Conservation (phyloP, 2,113 vertebrate species). For the Ameiurus melas region DNA sequence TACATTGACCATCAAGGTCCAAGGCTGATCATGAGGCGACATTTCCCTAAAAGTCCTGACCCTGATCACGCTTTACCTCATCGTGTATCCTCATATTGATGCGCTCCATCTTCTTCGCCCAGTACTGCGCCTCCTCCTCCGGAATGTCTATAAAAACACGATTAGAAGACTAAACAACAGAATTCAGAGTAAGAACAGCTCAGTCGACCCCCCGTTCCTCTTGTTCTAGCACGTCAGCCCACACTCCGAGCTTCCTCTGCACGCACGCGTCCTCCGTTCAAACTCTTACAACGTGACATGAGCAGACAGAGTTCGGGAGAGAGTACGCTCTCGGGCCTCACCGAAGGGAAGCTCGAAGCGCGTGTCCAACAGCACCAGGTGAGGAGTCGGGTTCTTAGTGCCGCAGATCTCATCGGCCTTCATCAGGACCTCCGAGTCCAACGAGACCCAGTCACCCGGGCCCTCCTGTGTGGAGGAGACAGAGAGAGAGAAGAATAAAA, state of each 20-base stretch:
- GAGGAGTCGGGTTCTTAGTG: conserved; percentile 89
- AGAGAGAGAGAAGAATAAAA: background rate
- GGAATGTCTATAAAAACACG: conserved; percentile 83
- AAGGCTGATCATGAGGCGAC: background rate
- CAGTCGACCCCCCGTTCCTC: background rate
- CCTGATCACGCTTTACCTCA: conserved; percentile 60
- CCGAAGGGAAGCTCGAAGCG: conserved; percentile 95
- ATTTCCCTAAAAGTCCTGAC: background rate
- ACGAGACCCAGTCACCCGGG: conserved; percentile 84
- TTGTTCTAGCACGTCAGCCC: background rate
- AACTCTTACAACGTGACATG: conserved; percentile 49
- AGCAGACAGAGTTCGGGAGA: background rate
- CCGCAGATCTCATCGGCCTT: conserved; percentile 92
- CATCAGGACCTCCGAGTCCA: conserved; percentile 94
- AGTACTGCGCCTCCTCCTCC: conserved; percentile 93
- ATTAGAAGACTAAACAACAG: background rate
- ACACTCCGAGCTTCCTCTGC: background rate
- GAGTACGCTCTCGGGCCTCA: conserved; percentile 54
- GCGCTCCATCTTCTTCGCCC: conserved; percentile 90
- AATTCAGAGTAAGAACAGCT: conserved; percentile 14
- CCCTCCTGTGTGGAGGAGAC: conserved; percentile 79
- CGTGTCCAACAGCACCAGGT: conserved; percentile 91
- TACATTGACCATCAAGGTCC: background rate
- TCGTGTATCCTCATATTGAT: conserved; percentile 84
- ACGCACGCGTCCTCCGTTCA: conserved; percentile 47